Conservation (phyloP, 2,113 vertebrate genomes). For the Semnornis frantzii region DNA sequence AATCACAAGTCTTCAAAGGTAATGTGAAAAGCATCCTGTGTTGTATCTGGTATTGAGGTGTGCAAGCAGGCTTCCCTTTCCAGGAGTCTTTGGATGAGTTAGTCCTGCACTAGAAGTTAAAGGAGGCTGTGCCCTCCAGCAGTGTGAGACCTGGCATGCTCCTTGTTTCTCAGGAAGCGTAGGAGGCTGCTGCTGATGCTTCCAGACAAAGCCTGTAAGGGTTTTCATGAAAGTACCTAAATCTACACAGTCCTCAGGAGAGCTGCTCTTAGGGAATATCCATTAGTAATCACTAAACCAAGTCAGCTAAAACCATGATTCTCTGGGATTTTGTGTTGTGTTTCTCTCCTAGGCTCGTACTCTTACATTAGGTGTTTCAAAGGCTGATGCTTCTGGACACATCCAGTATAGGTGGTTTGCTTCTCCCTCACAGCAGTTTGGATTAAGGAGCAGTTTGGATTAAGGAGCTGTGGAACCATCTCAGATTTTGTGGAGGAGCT, state of each 20-base stretch:
- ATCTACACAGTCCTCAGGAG: not conserved
- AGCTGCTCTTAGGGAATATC: not conserved
- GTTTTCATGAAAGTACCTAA: not conserved
- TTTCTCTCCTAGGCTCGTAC: not conserved
- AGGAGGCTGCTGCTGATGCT: not conserved
- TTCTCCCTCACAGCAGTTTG: not conserved
- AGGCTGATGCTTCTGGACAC: not conserved
- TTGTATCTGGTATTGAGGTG: not conserved
- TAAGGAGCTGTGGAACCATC: not conserved
- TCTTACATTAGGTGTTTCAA: not conserved
- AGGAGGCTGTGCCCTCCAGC: not conserved
- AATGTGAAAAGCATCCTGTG: not conserved
- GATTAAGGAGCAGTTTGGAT: not conserved
- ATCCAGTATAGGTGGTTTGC: not conserved
- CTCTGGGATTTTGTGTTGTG: not conserved
- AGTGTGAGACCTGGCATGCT: not conserved
- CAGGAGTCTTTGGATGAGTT: not conserved
- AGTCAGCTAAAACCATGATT: not conserved
- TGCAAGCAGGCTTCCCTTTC: not conserved
- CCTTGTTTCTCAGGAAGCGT: not conserved
- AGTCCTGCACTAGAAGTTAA: not conserved
- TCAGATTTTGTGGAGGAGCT: not conserved
- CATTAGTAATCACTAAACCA: not conserved
- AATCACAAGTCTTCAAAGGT: conserved; percentile 41
- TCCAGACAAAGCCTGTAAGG: not conserved